Percentiles rank a stretch among this genome's conserved stretches.
These are phyloP conservation scores for Phyto melanocephala DNA, from an alignment of 2,888 invertebrate species.

Conservation along the genomic window DNA sequence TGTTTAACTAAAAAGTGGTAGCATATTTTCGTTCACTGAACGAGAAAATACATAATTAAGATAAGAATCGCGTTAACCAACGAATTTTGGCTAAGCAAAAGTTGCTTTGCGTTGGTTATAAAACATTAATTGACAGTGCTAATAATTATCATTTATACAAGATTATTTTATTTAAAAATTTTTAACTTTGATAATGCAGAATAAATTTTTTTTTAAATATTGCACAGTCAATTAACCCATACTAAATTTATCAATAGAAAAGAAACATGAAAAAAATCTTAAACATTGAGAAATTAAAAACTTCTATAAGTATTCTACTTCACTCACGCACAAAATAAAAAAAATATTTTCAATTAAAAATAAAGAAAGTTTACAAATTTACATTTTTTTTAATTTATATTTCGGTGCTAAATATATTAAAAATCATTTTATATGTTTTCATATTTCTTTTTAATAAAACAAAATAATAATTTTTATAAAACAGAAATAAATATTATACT, in stretches of 20 bases:
- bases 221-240: constrained; percentile 14
- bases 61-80: constrained; percentile 48
- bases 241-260: constrained; percentile 18
- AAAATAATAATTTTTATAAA: not conserved
- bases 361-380: not conserved
- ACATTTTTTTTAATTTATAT: constrained; percentile 35
- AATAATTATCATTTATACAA: constrained; percentile 42
- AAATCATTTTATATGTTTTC: constrained; percentile 46
- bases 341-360: not conserved
- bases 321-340: constrained; percentile 51
- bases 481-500: constrained; percentile 11
- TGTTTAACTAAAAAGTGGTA: constrained; percentile 28
- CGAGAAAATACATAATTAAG: constrained; percentile 41
- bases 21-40: constrained; percentile 42
- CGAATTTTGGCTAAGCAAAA: constrained; percentile 20
- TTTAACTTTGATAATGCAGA: constrained; percentile 9
- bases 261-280: not conserved
- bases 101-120: constrained; percentile 28
- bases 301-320: constrained; percentile 45
- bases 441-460: constrained; percentile 33
- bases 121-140: constrained; percentile 48
- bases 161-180: constrained; percentile 24
- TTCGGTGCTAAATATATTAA: constrained; percentile 58
- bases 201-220: constrained; percentile 6
- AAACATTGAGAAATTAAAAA: constrained; percentile 1